Percentiles rank a stretch among this genome's conserved stretches.
Evolutionary conservation across 2,888 invertebrate genomes (phyloP).

Genomic region (Meiosimyza platycephala): DNA sequence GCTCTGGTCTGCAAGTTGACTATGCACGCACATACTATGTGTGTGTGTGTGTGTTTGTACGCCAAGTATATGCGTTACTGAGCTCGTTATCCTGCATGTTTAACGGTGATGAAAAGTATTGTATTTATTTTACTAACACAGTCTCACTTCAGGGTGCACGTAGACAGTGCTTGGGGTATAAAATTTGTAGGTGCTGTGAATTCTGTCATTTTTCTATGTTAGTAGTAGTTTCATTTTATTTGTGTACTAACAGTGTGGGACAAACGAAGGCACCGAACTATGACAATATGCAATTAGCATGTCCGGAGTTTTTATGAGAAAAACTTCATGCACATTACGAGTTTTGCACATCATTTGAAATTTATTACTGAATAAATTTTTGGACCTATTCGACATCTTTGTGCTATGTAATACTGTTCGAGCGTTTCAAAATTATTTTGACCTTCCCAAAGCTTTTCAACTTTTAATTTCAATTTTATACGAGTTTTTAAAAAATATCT

Average conservation of each 20-base stretch:
- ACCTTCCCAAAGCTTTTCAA: neutral
- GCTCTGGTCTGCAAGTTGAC: neutral
- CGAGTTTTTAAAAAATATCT: too few species aligned
- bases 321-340: neutral
- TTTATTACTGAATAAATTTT: too few species aligned
- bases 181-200: too few species aligned
- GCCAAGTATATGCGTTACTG: neutral
- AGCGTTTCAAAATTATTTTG: neutral
- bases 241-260: too few species aligned
- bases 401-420: neutral
- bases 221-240: neutral
- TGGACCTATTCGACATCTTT: neutral
- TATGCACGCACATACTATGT: too few species aligned
- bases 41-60: neutral
- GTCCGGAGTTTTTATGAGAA: too few species aligned
- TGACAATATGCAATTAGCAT: too few species aligned
- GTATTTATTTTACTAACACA: too few species aligned
- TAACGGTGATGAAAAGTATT: neutral
- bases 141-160: neutral
- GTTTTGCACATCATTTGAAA: too few species aligned
- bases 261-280: too few species aligned
- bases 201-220: neutral
- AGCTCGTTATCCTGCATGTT: slow-evolving; percentile 16
- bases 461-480: neutral
- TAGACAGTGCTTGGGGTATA: neutral